Base-by-base conservation (phyloP, 2,888 invertebrate species). In the Acheta domesticus region DNA sequence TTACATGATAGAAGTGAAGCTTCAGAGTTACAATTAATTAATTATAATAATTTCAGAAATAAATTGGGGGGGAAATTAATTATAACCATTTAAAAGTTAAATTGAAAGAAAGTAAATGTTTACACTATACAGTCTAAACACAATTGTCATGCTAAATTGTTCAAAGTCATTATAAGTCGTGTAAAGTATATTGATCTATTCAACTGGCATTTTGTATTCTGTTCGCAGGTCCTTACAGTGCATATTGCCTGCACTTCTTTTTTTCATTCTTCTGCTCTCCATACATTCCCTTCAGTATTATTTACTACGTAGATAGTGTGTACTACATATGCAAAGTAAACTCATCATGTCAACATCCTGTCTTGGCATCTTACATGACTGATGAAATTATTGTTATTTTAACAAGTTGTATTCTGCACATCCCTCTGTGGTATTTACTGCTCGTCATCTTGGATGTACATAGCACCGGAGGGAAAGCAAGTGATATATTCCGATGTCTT, bases 281-380 rank as follows among this genome's bases (percentile, higher is more conserved):
- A 89, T 96, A 96, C 86, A 90, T 93, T 83, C 94, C 95, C 1
- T 94, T 93, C 85, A 95, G 95, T 16, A 92, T 93, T 77, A 90
- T 96, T 77, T 95, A 95, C 85, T 95, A 93, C 85, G 92, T 95
- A 77, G 93, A 93, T 85, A 91, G 93, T 83, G 93, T 95, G 5
- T 92, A 93, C 84, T 85, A 93, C 21, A 91, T 92, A 85, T 93
- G 93, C 85, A 91, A 91, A 80, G 89, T 93, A n/a, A 91, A 91
- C 80, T 90, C 90, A 36, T 89, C 91, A 74, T 93, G 93, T 85
- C 89, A 91, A 12, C 89, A 90, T 79, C 89, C 93, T 2, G 89
- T 91, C 0, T 88, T 93, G 82, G 87, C 88, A 80, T 91, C 91
- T 84, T 94, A 94, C 86, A 89, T 93, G 85, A 93, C 93, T 0